Evolutionary conservation across 1,140 invertebrate genomes (phyloP).

Genomic region (Hylaeus anthracinus): DNA sequence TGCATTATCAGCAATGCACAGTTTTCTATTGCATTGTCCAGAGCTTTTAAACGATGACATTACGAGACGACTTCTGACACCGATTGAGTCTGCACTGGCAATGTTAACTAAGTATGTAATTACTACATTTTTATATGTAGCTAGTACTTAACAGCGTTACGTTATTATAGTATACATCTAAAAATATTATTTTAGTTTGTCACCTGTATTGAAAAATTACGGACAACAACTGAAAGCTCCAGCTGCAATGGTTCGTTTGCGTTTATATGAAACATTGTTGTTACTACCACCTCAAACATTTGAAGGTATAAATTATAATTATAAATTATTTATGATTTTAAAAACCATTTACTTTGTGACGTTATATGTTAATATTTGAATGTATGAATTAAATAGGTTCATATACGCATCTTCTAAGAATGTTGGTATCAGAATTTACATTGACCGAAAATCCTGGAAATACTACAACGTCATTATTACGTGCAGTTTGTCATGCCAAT

Average conservation of each 20-base stretch:
- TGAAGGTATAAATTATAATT: conserved; percentile 84
- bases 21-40: conserved; percentile 94
- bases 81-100: conserved; percentile 96
- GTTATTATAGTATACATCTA: conserved; percentile 25
- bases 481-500: conserved; percentile 93
- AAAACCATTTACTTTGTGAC: neutral
- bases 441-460: conserved; percentile 96
- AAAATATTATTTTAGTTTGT: conserved; percentile 83
- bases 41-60: conserved; percentile 96
- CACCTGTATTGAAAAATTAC: conserved; percentile 93
- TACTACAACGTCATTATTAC: conserved; percentile 94
- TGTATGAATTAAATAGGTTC: conserved; percentile 81
- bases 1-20: conserved; percentile 96
- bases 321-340: neutral
- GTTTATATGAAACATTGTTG: conserved; percentile 94
- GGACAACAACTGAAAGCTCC: conserved; percentile 96
- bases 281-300: conserved; percentile 91
- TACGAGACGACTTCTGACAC: conserved; percentile 91
- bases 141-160: conserved; percentile 18
- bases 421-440: conserved; percentile 98
- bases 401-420: conserved; percentile 92
- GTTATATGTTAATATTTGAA: conserved; percentile 13
- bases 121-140: conserved; percentile 10
- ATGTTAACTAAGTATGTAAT: conserved; percentile 94
- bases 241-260: conserved; percentile 93